A percentile compares a stretch with the other conserved stretches of the same genome.
These are phyloP conservation scores for Trissolcus basalis DNA, from an alignment of 1,140 invertebrate species.

Conservation along the genomic window DNA sequence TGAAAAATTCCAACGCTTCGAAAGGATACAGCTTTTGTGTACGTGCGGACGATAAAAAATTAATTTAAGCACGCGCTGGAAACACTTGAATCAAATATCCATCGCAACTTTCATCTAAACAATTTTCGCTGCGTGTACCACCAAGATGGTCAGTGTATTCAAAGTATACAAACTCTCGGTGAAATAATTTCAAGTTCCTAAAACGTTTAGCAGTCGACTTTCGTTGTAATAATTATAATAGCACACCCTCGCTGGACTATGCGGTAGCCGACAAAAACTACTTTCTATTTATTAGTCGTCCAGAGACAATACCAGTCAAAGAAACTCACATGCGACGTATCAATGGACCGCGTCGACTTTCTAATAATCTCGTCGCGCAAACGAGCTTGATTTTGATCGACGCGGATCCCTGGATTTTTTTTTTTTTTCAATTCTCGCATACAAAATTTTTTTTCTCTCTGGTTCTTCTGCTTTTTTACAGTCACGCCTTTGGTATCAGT, in stretches of 20 bases:
- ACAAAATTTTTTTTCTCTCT: background rate
- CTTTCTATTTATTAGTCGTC: slow-evolving; percentile 46
- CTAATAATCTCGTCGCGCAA: slow-evolving; percentile 18
- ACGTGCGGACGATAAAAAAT: background rate
- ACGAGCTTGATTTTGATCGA: background rate
- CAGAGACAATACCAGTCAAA: slow-evolving; percentile 30
- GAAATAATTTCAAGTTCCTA: background rate
- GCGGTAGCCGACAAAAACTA: slow-evolving; percentile 9
- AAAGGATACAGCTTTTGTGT: background rate
- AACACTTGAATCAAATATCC: background rate
- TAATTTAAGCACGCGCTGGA: background rate
- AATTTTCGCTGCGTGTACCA: background rate
- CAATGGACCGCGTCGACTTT: slow-evolving; percentile 26
- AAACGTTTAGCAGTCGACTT: slow-evolving; percentile 17
- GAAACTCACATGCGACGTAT: slow-evolving; percentile 19
- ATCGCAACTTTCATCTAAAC: slow-evolving; percentile 2
- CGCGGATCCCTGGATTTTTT: background rate
- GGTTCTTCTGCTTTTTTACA: too few relatives aligned
- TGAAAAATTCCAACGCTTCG: too few relatives aligned
- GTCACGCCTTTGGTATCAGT: background rate
- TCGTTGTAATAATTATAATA: slow-evolving; percentile 22
- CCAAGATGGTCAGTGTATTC: background rate
- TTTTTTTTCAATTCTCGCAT: too few relatives aligned
- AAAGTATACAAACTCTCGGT: background rate
- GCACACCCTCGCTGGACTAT: slow-evolving; percentile 3